Evolutionary conservation across 2,888 invertebrate species (phyloP).

Genomic region (Chrysolina haemoptera): DNA sequence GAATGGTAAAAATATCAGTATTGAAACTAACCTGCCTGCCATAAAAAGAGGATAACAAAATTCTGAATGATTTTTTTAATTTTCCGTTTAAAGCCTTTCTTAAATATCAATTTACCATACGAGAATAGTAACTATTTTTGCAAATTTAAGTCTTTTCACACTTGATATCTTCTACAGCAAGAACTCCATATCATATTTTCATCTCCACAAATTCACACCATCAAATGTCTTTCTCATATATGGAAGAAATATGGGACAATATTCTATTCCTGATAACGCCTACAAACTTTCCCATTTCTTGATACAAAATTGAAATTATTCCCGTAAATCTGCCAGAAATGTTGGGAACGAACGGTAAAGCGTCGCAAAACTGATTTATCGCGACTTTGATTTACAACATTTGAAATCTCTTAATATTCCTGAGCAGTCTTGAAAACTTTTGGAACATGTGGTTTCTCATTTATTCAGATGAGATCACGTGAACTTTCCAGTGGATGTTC

Average conservation of each 20-base stretch:
- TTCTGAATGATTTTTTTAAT: too few species aligned
- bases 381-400: constrained; percentile 31
- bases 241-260: background rate
- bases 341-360: constrained; percentile 26
- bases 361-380: constrained; percentile 31
- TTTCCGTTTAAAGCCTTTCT: too few species aligned
- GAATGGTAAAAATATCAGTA: too few species aligned
- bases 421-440: constrained; percentile 22
- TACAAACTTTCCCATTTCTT: constrained; percentile 13
- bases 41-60: too few species aligned
- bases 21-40: too few species aligned
- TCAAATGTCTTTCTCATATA: too few species aligned
- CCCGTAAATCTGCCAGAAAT: constrained; percentile 33
- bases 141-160: too few species aligned
- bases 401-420: constrained; percentile 29
- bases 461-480: constrained; percentile 3
- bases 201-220: too few species aligned
- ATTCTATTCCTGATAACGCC: background rate
- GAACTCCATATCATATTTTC: too few species aligned
- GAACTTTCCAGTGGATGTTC: constrained; percentile 4
- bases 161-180: too few species aligned
- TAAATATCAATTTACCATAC: too few species aligned
- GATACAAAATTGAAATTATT: constrained; percentile 38
- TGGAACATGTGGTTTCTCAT: background rate
- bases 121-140: too few species aligned